Evolutionary conservation across 1,140 invertebrate genomes (phyloP), one percentile per base, ranked within the genome.

Genomic region (Neodiprion lecontei): DNA sequence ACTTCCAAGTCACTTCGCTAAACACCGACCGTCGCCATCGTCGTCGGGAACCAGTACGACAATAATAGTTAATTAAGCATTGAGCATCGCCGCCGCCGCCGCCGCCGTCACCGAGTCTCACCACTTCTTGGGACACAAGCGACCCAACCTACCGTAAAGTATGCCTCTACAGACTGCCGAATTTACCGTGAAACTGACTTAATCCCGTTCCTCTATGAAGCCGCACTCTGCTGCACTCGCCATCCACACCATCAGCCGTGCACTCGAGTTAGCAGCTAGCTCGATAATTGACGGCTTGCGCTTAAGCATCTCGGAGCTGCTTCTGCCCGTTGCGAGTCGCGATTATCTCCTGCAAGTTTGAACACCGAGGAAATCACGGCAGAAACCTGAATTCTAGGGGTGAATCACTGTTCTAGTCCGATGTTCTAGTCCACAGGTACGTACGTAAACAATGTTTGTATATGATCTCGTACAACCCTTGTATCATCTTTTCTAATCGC

Each of bases 181-280:
- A 61, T 61, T 61, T 17, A 61, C 53, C 53, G 53, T 61, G 53
- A 61, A 61, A 61, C 53, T 61, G 53, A 61, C 53, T 61, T 61
- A 61, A 61, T 61, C 53, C n/a, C 53, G 53, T 61, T 61, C 53
- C 11, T 61, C 53, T 61, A 12, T 61, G 53, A 17, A 61, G n/a
- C 53, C n/a, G n/a, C 53, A 61, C 53, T 61, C 28, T 61, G 4
- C 11, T 61, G 11, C 28, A 61, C 53, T 61, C n/a, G 9, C 53
- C n/a, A 12, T 17, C 53, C 53, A 17, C 53, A 61, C 28, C 5
- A 40, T 21, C 17, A 53, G 50, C n/a, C 53, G 53, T 40, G 28
- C 53, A 12, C 11, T 40, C 28, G 53, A 61, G 53, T 61, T 61
- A 17, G 53, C 11, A 61, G n/a, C 53, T 61, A 61, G n/a, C 53